These are phyloP conservation scores for Cephus spinipes DNA, from an alignment of 2,888 invertebrate genomes.

Conservation along the genomic window DNA sequence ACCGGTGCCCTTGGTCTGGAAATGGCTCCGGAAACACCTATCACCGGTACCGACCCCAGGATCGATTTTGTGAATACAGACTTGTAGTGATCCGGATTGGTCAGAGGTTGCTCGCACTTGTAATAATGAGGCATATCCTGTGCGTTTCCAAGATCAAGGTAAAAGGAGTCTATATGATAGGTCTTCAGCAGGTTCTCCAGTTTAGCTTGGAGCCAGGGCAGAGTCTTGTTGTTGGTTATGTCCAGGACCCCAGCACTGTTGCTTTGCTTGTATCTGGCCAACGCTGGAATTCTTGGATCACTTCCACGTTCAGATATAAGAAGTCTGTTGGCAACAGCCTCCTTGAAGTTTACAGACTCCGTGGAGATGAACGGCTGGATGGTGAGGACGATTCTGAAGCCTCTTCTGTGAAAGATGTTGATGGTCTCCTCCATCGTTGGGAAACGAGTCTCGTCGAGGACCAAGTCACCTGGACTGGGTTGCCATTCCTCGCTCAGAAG, in stretches of 20 bases:
- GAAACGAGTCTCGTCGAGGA: slow-evolving; percentile 83
- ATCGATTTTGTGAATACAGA: slow-evolving; percentile 77
- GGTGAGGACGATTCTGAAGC: slow-evolving; percentile 89
- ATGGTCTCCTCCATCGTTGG: slow-evolving; percentile 82
- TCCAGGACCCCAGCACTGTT: slow-evolving; percentile 88
- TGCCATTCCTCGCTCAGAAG: slow-evolving; percentile 88
- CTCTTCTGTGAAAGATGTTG: slow-evolving; percentile 83
- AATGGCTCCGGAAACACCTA: slow-evolving; percentile 87
- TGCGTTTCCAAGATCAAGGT: slow-evolving; percentile 84
- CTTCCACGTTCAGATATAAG: slow-evolving; percentile 84
- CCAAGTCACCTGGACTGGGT: slow-evolving; percentile 85
- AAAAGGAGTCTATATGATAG: slow-evolving; percentile 88
- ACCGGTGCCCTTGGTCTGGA: slow-evolving; percentile 85
- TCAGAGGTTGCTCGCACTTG: slow-evolving; percentile 78
- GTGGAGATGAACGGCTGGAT: slow-evolving; percentile 92
- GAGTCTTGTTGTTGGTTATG: slow-evolving; percentile 84
- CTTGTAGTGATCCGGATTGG: slow-evolving; percentile 87
- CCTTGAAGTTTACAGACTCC: slow-evolving; percentile 84
- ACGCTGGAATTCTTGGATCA: slow-evolving; percentile 83
- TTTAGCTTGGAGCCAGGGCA: slow-evolving; percentile 83
- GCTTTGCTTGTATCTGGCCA: slow-evolving; percentile 84
- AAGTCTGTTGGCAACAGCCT: slow-evolving; percentile 80
- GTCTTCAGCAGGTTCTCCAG: slow-evolving; percentile 77
- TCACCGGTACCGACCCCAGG: slow-evolving; percentile 74
- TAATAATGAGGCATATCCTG: slow-evolving; percentile 90